These are phyloP conservation scores for Heliothis peltigera DNA, from an alignment of 2,888 invertebrate species.

Conservation along the genomic window DNA sequence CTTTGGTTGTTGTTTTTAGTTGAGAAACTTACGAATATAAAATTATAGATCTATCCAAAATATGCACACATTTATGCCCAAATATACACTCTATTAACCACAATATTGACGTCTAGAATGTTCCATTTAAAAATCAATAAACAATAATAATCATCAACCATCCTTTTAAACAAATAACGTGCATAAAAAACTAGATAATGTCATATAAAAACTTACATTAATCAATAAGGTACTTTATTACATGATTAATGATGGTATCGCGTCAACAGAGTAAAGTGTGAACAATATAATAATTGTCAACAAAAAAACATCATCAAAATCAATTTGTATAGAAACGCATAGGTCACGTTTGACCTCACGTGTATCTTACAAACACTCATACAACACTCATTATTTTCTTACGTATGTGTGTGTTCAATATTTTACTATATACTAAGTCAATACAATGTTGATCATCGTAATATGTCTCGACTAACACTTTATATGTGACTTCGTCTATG, in stretches of 20 bases:
- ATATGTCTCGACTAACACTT: not conserved
- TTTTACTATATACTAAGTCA: not conserved
- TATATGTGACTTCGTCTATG: too few species aligned
- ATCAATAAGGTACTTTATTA: not conserved
- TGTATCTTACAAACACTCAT: not conserved
- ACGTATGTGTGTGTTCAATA: not conserved
- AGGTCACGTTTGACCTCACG: constrained; percentile 27
- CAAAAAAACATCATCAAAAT: constrained; percentile 28
- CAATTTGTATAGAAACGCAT: constrained; percentile 15
- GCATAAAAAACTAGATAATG: not conserved
- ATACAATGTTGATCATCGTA: not conserved
- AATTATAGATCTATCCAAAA: too few species aligned
- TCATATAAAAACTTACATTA: not conserved
- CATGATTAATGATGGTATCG: constrained; percentile 3
- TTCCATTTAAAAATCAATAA: not conserved
- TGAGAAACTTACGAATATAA: too few species aligned
- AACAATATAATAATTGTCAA: constrained; percentile 11
- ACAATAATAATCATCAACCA: not conserved
- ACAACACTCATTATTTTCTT: not conserved
- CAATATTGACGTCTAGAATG: not conserved
- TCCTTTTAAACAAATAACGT: not conserved
- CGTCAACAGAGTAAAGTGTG: constrained; percentile 12
- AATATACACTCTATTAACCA: too few species aligned
- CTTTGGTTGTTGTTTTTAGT: too few species aligned
- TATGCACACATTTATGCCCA: too few species aligned